Conservation (phyloP, 2,888 invertebrate species). For the Caenorhabditis becei region DNA sequence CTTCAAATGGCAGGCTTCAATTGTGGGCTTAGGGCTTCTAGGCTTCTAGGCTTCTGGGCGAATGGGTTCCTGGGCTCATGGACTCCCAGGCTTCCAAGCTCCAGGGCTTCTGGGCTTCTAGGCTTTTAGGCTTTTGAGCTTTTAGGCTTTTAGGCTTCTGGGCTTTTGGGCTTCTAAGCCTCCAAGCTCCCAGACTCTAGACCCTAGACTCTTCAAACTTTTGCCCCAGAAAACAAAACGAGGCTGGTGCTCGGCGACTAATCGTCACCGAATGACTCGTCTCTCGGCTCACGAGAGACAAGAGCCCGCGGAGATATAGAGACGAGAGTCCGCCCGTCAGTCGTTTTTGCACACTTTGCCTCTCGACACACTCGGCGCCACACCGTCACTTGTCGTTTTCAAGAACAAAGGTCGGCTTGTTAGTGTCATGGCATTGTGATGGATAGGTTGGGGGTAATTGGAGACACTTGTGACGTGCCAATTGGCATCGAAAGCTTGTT, state of each 20-base stretch:
- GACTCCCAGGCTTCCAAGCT: too few species aligned
- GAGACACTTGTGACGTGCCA: not conserved
- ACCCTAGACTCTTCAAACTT: not conserved
- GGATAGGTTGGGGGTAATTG: not conserved
- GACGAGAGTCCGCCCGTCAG: constrained; percentile 28
- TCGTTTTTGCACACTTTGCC: constrained; percentile 36
- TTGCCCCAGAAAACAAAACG: not conserved
- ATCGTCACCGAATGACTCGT: constrained; percentile 27
- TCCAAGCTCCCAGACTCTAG: not conserved
- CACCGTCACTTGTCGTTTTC: constrained; percentile 39
- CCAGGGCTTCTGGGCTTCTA: too few species aligned
- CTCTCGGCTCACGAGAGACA: not conserved
- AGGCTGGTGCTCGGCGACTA: constrained; percentile 17
- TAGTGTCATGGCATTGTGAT: not conserved
- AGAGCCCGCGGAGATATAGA: constrained; percentile 33
- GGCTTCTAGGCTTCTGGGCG: too few species aligned
- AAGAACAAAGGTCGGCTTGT: constrained; percentile 47
- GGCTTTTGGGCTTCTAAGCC: too few species aligned
- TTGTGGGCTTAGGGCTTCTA: too few species aligned
- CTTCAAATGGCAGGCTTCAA: too few species aligned
- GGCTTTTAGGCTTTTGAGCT: too few species aligned
- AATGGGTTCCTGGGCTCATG: too few species aligned
- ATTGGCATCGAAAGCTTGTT: not conserved
- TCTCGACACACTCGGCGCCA: constrained; percentile 18
- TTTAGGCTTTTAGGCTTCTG: too few species aligned